Base-by-base conservation (phyloP, 2,113 vertebrate genomes). In the Ranitomeya variabilis region DNA sequence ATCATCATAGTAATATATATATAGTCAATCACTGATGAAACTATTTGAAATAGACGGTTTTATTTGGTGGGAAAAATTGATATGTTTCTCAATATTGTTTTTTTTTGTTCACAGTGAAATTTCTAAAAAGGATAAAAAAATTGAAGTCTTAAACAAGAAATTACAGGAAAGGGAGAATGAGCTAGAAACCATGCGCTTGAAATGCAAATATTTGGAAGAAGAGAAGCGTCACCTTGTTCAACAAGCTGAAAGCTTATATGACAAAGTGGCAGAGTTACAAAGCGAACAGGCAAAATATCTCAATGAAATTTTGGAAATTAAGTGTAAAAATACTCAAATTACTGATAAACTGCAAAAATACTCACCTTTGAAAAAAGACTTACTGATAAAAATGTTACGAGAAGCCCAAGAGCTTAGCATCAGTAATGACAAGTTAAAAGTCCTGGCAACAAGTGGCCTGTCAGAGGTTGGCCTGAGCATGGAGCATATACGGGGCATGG, bases 201-300 rank as follows among this genome's bases (percentile, higher is more conserved):
- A 89, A 86, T 93, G 93, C 90, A 88, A 83, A 82, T 88, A 92
- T 89, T 90, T 94, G 85, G 16, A 86, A 16, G 87, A 90, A 45
- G 92, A 92, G 1, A 87, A 91, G 0, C 55, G 74, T 18, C 90
- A 93, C 76, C 90, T 93, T 0, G 89, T 80, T 2, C 92, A 93
- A 3, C 86, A 91, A 5, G 59, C 88, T 83, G 91, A 94, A 69
- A 89, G 90, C 55, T 90, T 85, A 66, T 91, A 93, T 87, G 91
- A 90, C 62, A 91, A 90, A 86, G 37, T 93, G 19, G 91, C 92
- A 0, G 90, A 94, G 88, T 90, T 93, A 10, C 91, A 95, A 88
- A 89, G 90, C 0, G 92, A 94, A 78, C 90, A 90, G 86, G 90
- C 93, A 79, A 87, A 93, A 55, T 67, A 52, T 55, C 23, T 85